Percentiles rank a stretch among this genome's conserved stretches.
Evolutionary conservation across 2,113 vertebrate genomes (phyloP).

Genomic region (Vulpes ferrilata): DNA sequence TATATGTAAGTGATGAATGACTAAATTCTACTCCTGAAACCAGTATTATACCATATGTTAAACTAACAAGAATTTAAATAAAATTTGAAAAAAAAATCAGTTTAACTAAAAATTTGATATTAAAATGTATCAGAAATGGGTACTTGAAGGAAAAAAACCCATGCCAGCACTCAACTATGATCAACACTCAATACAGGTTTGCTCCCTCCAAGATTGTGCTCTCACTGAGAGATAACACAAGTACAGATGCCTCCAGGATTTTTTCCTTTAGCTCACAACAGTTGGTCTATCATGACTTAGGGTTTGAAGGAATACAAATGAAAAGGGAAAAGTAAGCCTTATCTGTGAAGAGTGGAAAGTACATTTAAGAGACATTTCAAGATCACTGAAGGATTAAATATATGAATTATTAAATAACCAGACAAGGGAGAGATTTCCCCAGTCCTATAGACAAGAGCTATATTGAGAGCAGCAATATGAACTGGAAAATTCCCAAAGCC

Average conservation of each 20-base stretch:
- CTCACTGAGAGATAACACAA: neutral
- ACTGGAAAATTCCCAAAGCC: neutral
- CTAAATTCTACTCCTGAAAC: neutral
- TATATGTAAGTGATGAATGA: neutral
- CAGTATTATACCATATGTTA: neutral
- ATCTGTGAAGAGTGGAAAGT: neutral
- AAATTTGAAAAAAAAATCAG: neutral
- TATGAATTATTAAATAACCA: constrained; percentile 19
- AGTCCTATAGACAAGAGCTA: neutral
- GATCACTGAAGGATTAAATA: constrained; percentile 17
- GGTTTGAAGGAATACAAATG: neutral
- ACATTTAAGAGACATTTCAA: neutral
- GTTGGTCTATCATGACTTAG: neutral
- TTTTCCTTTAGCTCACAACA: neutral
- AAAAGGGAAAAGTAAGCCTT: neutral
- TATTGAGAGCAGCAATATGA: neutral
- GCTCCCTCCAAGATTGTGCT: neutral
- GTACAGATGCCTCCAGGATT: neutral
- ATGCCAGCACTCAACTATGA: neutral
- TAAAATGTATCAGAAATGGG: neutral
- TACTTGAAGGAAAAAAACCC: neutral
- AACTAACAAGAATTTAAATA: neutral
- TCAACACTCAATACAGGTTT: neutral
- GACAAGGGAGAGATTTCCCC: neutral
- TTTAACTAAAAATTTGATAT: constrained; percentile 16